phyloP scores from a whole-genome alignment of 2,113 vertebrate genomes.

The Pelmatolapia mariae region DNA sequence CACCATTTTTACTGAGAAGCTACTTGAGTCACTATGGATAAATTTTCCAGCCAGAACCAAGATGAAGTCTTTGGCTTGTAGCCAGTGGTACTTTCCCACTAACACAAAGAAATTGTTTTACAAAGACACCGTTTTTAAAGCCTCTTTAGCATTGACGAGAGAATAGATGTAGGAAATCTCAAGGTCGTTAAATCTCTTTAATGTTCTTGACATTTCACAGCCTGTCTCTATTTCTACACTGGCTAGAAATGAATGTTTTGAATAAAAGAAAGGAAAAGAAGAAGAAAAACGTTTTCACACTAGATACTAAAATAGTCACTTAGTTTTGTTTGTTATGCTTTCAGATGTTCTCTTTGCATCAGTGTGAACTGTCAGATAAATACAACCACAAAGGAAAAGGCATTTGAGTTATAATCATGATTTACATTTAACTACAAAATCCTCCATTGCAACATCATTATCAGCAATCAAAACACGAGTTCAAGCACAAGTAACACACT shows the following conservation, averaged over 20 bases:
- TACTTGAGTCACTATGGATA: neutral
- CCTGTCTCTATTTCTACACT: neutral
- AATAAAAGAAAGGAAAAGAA: neutral
- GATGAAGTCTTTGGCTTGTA: neutral
- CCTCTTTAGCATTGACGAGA: neutral
- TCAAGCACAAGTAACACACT: neutral
- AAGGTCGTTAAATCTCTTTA: neutral
- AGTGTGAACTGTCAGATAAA: neutral
- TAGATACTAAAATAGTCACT: neutral
- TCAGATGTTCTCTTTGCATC: neutral
- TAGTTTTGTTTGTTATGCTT: neutral
- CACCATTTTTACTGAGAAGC: neutral
- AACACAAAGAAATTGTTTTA: neutral
- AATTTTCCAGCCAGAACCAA: neutral
- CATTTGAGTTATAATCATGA: neutral
- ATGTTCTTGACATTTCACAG: neutral
- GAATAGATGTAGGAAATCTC: neutral
- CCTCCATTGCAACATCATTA: neutral
- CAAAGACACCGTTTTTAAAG: neutral
- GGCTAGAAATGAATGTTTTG: neutral
- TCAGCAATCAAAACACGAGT: neutral
- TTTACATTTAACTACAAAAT: neutral
- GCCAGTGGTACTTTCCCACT: neutral
- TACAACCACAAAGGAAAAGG: neutral
- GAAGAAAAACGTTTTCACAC: neutral